Conservation (phyloP, 2,888 invertebrate species). For the Conops quadrifasciatus region DNA sequence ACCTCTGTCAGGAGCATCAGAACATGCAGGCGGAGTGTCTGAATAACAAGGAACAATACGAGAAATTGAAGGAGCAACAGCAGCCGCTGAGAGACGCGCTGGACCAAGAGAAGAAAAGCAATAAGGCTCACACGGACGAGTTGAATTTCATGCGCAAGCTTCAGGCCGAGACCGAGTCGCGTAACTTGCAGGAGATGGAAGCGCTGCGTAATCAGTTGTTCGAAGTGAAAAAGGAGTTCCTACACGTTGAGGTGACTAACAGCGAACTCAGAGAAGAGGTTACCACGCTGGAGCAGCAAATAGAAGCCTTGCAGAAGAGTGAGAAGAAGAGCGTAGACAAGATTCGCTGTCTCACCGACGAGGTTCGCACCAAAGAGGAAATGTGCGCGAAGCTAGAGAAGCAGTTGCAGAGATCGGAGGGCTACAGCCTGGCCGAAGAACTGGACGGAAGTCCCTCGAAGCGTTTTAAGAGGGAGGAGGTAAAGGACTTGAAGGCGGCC, state of each 20-base stretch:
- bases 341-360: constrained; percentile 69
- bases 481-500: constrained; percentile 52
- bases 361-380: constrained; percentile 65
- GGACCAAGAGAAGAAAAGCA: constrained; percentile 58
- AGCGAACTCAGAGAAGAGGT: constrained; percentile 77
- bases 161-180: constrained; percentile 66
- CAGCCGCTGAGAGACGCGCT: constrained; percentile 57
- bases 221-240: constrained; percentile 69
- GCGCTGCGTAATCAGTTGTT: constrained; percentile 68
- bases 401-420: constrained; percentile 53
- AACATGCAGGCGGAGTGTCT: constrained; percentile 66
- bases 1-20: constrained; percentile 66
- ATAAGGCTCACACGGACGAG: constrained; percentile 65
- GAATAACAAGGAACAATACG: constrained; percentile 67
- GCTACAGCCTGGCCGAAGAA: constrained; percentile 60
- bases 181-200: constrained; percentile 67
- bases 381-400: constrained; percentile 54
- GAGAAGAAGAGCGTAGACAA: constrained; percentile 69
- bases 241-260: constrained; percentile 74
- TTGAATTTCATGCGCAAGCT: constrained; percentile 66
- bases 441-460: constrained; percentile 57
- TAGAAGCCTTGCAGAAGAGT: constrained; percentile 69
- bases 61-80: constrained; percentile 67
- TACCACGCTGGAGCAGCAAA: constrained; percentile 70
- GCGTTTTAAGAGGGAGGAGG: constrained; percentile 51